Evolutionary conservation across 2,797 vertebrate species (phyloP), one percentile per base, ranked within the genome.

Genomic region (Phalanger gymnotis): DNA sequence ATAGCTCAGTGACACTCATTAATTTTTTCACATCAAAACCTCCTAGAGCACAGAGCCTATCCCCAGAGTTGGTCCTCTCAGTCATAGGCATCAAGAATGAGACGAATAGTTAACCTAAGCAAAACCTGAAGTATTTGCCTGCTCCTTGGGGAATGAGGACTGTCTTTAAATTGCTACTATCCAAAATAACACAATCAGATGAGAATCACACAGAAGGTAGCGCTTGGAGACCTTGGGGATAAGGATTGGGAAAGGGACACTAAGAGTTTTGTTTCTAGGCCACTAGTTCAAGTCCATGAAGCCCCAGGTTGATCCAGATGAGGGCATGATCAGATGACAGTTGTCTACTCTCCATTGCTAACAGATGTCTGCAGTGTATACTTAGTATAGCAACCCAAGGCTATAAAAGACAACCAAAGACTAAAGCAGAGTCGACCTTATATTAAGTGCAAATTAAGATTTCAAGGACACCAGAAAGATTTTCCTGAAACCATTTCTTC

Each of bases 91-190:
- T 87, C 54, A 94, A 87, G 47, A 96, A 92, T 53, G 53, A 93
- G 10, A 12, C 61, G 95, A 53, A 90, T 52, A 92, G 92, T 53
- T 95, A 56, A 95, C 90, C 4, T n/a, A 90, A 87, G 73, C 40
- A 87, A 87, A 87, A 87, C 73, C 73, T 87, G 40, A 87, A 95
- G 92, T 40, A 28, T 91, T 51, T 92, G 56, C 30, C 73, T 61
- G 87, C 53, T 94, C 66, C 81, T 93, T 27, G 25, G 54, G n/a
- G 34, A 87, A 10, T 92, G 14, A 54, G 55, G 51, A 91, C 87
- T 91, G 30, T 90, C 56, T 92, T 87, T 73, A 94, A 94, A 93
- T 19, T 40, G 30, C 56, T 95, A 95, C 89, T 58, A 73, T 95
- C 25, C 87, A 2, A 92, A 91, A 53, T 58, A 96, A 57, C n/a